Evolutionary conservation across 2,797 vertebrate species (phyloP).

Genomic region (Pantherophis alleghaniensis): DNA sequence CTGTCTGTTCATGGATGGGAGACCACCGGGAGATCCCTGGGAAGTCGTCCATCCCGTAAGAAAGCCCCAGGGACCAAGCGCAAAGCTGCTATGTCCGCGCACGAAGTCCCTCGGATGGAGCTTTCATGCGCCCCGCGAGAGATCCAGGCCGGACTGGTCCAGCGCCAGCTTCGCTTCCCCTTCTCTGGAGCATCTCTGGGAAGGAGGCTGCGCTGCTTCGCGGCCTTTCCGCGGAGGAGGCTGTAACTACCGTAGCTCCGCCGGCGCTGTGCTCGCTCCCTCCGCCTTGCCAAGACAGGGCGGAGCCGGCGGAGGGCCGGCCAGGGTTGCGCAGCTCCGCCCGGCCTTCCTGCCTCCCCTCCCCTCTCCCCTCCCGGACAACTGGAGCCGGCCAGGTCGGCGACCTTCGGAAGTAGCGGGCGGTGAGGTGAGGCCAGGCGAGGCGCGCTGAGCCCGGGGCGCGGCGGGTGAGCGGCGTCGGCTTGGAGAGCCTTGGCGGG

Average conservation of each 20-base stretch:
- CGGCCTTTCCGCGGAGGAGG: neutral
- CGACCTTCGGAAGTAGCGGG: neutral
- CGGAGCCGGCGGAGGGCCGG: neutral
- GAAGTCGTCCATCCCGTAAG: neutral
- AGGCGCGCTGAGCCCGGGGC: neutral
- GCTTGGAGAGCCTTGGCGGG: neutral
- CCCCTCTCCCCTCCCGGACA: neutral
- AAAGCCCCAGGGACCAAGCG: neutral
- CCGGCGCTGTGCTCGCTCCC: neutral
- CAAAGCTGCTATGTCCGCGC: neutral
- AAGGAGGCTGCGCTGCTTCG: neutral
- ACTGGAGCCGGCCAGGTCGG: neutral
- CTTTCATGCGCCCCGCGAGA: neutral
- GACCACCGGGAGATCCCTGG: neutral
- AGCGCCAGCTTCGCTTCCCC: no score
- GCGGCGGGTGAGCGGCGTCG: neutral
- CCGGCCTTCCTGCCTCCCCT: neutral
- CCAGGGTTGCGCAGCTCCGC: neutral
- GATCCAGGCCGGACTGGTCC: neutral
- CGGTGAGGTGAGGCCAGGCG: neutral
- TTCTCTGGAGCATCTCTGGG: neutral
- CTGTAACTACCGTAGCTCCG: neutral
- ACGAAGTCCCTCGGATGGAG: neutral
- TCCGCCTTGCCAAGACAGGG: neutral
- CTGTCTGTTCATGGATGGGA: neutral